These are phyloP conservation scores for Hiodon tergisus DNA, from an alignment of 2,113 vertebrate species.

Conservation along the genomic window DNA sequence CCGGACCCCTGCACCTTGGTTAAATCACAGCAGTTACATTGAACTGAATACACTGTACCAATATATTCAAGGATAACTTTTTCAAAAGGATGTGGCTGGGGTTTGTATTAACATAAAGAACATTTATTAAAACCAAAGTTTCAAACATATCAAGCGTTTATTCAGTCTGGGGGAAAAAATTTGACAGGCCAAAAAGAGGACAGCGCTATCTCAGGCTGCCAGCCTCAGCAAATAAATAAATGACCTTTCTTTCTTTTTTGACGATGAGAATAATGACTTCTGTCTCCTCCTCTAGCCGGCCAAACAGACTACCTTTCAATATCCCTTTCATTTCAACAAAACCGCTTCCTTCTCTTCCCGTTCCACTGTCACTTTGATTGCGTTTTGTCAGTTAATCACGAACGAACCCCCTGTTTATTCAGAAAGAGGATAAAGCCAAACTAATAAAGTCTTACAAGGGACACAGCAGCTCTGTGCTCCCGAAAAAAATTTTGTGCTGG, in stretches of 20 bases:
- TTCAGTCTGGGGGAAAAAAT: background rate
- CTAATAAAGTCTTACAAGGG: background rate
- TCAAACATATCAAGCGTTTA: background rate
- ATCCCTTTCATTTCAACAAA: background rate
- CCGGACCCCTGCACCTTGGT: background rate
- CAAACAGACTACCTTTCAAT: background rate
- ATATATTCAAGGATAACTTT: background rate
- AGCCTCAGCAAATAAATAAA: background rate
- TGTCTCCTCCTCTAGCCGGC: background rate
- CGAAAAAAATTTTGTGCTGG: background rate
- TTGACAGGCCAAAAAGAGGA: background rate
- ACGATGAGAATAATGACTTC: background rate
- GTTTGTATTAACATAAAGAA: no score
- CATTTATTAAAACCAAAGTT: background rate
- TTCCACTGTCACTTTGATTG: background rate
- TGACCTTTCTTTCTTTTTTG: background rate
- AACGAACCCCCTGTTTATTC: background rate
- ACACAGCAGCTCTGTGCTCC: background rate
- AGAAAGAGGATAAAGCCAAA: background rate
- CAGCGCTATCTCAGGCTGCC: background rate
- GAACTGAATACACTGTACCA: background rate
- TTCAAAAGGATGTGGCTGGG: no score
- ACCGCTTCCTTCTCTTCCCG: background rate
- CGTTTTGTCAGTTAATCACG: background rate
- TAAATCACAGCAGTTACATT: background rate